phyloP scores from a whole-genome alignment of 2,797 vertebrate species.

The Sphenodon punctatus region DNA sequence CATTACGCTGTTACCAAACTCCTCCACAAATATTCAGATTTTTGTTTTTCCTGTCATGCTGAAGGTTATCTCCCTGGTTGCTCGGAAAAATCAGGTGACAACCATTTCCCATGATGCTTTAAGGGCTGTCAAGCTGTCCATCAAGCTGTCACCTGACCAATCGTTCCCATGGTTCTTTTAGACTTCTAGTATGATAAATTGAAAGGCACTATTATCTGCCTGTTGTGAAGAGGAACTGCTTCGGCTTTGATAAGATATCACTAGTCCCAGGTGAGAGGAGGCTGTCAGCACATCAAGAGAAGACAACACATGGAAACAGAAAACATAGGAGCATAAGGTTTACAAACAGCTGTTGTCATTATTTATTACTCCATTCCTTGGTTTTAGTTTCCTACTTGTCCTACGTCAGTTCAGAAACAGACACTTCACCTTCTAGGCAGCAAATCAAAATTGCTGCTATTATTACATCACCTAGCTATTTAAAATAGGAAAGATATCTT shows the following conservation, averaged over 20 bases:
- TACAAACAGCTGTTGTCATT: constrained; percentile 84
- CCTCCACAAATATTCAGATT: constrained; percentile 82
- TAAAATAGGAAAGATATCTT: constrained; percentile 43
- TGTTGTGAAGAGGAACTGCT: constrained; percentile 90
- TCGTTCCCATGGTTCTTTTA: constrained; percentile 90
- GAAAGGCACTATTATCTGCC: constrained; percentile 89
- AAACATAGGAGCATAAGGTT: constrained; percentile 77
- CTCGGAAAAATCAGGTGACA: constrained; percentile 96
- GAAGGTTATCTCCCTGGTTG: constrained; percentile 96
- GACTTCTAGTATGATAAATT: constrained; percentile 85
- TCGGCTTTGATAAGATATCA: constrained; percentile 99
- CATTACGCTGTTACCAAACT: constrained; percentile 67
- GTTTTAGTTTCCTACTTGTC: constrained; percentile 69
- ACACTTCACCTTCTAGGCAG: constrained; percentile 56
- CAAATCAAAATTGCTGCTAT: constrained; percentile 47
- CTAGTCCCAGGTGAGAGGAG: constrained; percentile 95
- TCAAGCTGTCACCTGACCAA: constrained; percentile 92
- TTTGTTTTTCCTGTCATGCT: constrained; percentile 92
- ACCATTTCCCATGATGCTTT: constrained; percentile 96
- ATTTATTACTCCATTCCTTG: constrained; percentile 75
- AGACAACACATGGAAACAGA: constrained; percentile 86
- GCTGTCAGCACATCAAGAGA: constrained; percentile 91
- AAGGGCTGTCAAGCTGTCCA: constrained; percentile 96
- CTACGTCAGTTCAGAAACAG: constrained; percentile 62
- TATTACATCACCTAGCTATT: constrained; percentile 41